Conservation (phyloP, 2,797 vertebrate species). For the Pterois miles region DNA sequence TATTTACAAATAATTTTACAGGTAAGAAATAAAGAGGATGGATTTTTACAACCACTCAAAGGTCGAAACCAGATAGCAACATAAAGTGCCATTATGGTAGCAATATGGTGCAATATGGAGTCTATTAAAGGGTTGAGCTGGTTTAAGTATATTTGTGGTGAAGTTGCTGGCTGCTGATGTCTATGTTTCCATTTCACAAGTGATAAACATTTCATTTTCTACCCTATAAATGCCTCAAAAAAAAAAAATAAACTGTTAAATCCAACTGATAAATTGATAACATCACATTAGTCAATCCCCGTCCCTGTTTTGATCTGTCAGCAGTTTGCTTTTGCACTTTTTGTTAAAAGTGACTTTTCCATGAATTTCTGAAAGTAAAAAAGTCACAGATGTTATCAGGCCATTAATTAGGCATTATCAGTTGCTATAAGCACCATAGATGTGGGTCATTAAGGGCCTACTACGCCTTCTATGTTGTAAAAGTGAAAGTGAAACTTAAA, state of each 20-base stretch:
- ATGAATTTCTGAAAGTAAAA: background rate
- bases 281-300: background rate
- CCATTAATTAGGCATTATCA: too few relatives aligned
- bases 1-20: slow-evolving; percentile 28
- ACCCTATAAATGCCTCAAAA: background rate
- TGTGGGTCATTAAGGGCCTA: too few relatives aligned
- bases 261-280: background rate
- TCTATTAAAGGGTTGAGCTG: background rate
- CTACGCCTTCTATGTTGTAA: background rate
- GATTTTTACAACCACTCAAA: background rate
- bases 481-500: background rate
- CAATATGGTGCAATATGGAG: background rate
- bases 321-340: background rate
- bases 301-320: background rate
- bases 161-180: background rate
- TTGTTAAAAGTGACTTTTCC: background rate
- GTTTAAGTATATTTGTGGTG: background rate
- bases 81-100: background rate
- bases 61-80: background rate
- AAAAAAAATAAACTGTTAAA: background rate
- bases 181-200: background rate
- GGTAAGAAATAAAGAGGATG: slow-evolving; percentile 11
- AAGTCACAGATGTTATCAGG: background rate
- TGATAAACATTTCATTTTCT: background rate
- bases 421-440: too few relatives aligned